Conservation (phyloP, 1,140 invertebrate genomes). For the Drosophila insularis region DNA sequence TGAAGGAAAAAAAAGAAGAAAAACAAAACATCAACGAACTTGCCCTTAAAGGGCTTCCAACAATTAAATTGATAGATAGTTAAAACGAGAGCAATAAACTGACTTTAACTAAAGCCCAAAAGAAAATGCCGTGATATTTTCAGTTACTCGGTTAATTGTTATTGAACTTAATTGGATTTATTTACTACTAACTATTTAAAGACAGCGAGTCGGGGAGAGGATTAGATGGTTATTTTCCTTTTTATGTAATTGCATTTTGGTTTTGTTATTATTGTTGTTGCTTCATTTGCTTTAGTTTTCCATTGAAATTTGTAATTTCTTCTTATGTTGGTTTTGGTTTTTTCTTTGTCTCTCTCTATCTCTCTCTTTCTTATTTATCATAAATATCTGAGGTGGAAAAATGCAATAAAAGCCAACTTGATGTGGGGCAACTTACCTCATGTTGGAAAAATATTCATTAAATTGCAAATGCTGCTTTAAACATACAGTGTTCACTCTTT, state of each 20-base stretch:
- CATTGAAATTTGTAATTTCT: conserved; percentile 35
- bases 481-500: conserved; percentile 35
- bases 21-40: conserved; percentile 49
- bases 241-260: conserved; percentile 44
- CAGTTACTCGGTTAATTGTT: conserved; percentile 48
- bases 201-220: conserved; percentile 26
- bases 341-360: neutral
- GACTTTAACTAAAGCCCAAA: conserved; percentile 42
- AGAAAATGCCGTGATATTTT: conserved; percentile 30
- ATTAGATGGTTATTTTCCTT: conserved; percentile 26
- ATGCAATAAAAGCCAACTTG: conserved; percentile 32
- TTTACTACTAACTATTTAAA: conserved; percentile 35
- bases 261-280: neutral
- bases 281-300: conserved; percentile 27
- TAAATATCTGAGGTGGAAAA: conserved; percentile 25
- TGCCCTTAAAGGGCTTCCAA: conserved; percentile 63
- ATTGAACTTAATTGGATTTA: conserved; percentile 72
- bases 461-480: conserved; percentile 21
- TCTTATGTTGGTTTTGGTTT: neutral
- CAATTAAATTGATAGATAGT: conserved; percentile 45
- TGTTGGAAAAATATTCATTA: conserved; percentile 36
- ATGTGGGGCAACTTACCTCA: conserved; percentile 7
- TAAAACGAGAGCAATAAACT: conserved; percentile 49
- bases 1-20: conserved; percentile 7
- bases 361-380: neutral